Percentiles rank a stretch among this genome's conserved stretches.
Conservation (phyloP, 2,888 invertebrate genomes). For the Xylota sylvarum region DNA sequence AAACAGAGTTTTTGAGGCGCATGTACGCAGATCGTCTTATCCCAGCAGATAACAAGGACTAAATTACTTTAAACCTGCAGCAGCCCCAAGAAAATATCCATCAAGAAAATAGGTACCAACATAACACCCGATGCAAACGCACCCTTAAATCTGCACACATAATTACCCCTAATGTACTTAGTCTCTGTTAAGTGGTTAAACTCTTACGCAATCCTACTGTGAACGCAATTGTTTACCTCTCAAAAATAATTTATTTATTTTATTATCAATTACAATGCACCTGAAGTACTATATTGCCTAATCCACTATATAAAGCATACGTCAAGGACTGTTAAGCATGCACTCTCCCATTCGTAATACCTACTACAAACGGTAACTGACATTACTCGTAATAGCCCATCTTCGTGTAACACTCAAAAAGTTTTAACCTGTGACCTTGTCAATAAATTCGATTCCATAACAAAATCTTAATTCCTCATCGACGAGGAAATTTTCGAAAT, state of each 20-base stretch:
- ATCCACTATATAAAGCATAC: not conserved
- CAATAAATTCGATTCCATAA: conserved; percentile 25
- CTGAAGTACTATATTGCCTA: not conserved
- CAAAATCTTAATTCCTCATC: conserved; percentile 27
- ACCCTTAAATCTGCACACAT: no score
- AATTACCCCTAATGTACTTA: no score
- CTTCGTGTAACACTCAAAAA: not conserved
- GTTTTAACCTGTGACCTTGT: conserved; percentile 43
- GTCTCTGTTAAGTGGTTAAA: no score
- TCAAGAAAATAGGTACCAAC: no score
- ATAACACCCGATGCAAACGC: no score
- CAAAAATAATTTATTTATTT: not conserved
- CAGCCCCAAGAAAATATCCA: no score
- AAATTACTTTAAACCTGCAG: no score
- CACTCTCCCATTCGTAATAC: not conserved
- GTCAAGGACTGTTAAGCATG: conserved; percentile 3
- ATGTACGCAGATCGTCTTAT: no score
- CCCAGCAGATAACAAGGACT: no score
- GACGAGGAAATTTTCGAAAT: conserved; percentile 23
- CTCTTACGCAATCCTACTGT: not conserved
- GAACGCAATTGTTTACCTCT: not conserved
- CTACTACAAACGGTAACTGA: conserved; percentile 12
- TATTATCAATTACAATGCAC: not conserved
- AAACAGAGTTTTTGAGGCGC: no score
- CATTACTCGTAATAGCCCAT: conserved; percentile 2